phyloP scores from a whole-genome alignment of 2,888 invertebrate genomes.

The Antheraea yamamai region DNA sequence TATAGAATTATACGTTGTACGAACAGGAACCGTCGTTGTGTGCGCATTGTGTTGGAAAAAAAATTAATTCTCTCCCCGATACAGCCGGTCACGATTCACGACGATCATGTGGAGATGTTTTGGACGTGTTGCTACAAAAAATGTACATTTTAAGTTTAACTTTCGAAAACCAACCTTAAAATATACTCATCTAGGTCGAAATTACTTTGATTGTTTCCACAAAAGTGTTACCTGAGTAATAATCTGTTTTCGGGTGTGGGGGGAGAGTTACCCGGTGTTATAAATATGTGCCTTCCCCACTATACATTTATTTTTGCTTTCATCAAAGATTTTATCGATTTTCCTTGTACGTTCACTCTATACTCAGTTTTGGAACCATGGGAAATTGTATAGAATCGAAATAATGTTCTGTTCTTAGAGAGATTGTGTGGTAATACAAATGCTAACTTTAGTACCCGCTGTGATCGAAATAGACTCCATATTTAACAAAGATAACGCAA shows the following conservation, averaged over 20 bases:
- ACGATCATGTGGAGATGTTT: conserved; percentile 9
- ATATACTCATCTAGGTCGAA: not conserved
- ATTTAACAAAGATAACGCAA: too few species aligned
- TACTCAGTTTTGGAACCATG: not conserved
- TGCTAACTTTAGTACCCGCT: too few species aligned
- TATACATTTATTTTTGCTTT: conserved; percentile 7
- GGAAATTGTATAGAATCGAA: too few species aligned
- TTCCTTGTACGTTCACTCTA: not conserved
- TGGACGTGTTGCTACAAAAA: conserved; percentile 30
- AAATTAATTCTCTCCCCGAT: conserved; percentile 31
- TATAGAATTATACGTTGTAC: not conserved
- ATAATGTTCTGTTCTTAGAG: not conserved
- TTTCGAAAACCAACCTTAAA: conserved; percentile 2
- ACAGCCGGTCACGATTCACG: conserved; percentile 34
- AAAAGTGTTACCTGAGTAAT: not conserved
- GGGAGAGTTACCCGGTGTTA: not conserved
- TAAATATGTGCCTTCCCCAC: conserved; percentile 1
- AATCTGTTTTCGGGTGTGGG: not conserved
- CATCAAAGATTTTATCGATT: conserved; percentile 11
- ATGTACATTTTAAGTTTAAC: conserved; percentile 13
- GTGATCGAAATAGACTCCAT: too few species aligned
- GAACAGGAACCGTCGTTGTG: conserved; percentile 18
- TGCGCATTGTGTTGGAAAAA: conserved; percentile 25
- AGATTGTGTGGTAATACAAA: not conserved
- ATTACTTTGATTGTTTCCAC: not conserved